Evolutionary conservation across 2,113 vertebrate species (phyloP).

Genomic region (Cygnus buccinator): DNA sequence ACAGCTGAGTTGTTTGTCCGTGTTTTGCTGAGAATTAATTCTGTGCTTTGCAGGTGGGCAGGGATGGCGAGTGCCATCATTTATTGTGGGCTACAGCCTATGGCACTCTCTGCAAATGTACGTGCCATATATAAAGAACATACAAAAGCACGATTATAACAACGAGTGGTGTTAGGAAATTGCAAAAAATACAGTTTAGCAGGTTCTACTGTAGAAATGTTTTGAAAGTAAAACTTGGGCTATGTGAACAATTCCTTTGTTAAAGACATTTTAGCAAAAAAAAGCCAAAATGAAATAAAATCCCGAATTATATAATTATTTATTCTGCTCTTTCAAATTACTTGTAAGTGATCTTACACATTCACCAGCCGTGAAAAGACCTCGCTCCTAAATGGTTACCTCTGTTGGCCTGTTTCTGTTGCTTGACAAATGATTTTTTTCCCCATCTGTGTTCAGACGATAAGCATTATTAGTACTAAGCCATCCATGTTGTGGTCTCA

Average conservation of each 20-base stretch:
- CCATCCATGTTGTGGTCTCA: not conserved
- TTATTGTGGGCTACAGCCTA: not conserved
- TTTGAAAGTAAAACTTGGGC: not conserved
- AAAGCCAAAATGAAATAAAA: not conserved
- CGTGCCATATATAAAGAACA: not conserved
- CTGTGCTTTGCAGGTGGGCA: not conserved
- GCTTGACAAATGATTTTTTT: not conserved
- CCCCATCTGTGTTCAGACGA: slow-evolving; percentile 12
- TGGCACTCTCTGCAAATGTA: fast-evolving
- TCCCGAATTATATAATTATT: not conserved
- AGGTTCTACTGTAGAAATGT: not conserved
- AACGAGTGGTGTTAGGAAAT: not conserved
- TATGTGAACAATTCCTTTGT: not conserved
- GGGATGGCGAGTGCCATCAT: not conserved
- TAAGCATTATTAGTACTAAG: not conserved
- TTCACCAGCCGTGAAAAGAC: not conserved
- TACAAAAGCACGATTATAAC: fast-evolving
- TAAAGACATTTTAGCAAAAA: not conserved
- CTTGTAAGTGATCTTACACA: not conserved
- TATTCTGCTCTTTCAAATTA: not conserved
- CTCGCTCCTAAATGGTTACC: not conserved
- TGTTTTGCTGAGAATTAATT: not conserved
- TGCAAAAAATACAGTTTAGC: not conserved
- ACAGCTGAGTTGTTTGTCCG: not conserved
- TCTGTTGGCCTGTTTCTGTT: not conserved